These are phyloP conservation scores for Indicator indicator DNA, from an alignment of 2,113 vertebrate genomes.

Conservation along the genomic window DNA sequence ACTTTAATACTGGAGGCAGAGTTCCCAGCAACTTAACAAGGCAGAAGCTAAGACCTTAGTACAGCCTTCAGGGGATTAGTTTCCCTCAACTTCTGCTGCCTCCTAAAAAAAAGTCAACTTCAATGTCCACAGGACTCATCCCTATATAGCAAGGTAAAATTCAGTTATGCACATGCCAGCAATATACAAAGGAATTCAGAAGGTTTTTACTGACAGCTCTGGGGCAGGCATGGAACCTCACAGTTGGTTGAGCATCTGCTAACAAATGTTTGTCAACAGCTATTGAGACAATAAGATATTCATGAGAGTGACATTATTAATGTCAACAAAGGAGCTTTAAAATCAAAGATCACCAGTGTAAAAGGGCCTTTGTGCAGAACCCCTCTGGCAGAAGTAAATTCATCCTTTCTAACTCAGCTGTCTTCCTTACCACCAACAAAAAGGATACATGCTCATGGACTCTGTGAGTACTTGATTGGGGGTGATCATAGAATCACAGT, in stretches of 20 bases:
- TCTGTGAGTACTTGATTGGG: background rate
- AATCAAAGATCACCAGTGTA: background rate
- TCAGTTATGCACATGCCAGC: background rate
- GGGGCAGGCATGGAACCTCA: background rate
- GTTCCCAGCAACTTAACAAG: background rate
- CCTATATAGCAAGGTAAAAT: background rate
- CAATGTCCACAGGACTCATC: background rate
- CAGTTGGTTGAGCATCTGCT: background rate
- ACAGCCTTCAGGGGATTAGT: background rate
- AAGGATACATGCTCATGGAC: background rate
- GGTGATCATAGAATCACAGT: background rate
- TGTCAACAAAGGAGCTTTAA: background rate
- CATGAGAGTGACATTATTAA: background rate
- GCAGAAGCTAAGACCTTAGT: background rate
- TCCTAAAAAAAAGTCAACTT: background rate
- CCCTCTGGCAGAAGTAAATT: background rate
- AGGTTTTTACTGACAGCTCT: background rate
- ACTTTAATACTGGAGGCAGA: fast-evolving
- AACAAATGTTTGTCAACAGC: background rate
- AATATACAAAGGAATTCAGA: background rate
- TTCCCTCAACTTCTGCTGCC: background rate
- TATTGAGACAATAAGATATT: background rate
- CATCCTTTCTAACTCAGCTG: background rate
- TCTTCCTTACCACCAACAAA: background rate
- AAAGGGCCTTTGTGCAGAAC: background rate